phyloP scores from a whole-genome alignment of 2,888 invertebrate genomes.

The Marasmarcha lunaedactyla region DNA sequence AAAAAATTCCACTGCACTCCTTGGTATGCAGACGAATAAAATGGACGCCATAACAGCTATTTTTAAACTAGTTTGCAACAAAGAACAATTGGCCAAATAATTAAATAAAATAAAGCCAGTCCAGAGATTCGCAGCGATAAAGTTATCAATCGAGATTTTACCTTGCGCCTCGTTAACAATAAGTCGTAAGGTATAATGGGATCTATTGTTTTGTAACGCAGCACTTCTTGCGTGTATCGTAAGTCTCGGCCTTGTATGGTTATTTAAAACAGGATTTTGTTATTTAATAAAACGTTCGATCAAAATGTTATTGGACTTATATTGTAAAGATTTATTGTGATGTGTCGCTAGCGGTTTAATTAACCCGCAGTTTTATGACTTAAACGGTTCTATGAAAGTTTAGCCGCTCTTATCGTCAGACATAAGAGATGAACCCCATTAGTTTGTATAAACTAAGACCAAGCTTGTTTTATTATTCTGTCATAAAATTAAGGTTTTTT shows the following conservation, averaged over 20 bases:
- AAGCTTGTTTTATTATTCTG: not conserved
- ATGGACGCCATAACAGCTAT: too few species aligned
- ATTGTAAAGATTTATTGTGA: too few species aligned
- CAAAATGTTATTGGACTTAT: too few species aligned
- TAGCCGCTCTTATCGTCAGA: too few species aligned
- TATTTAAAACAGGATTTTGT: not conserved
- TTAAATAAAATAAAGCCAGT: not conserved
- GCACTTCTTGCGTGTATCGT: not conserved
- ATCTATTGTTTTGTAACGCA: conserved; percentile 1
- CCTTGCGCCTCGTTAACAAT: not conserved
- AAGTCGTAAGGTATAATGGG: conserved; percentile 1
- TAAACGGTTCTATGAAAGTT: too few species aligned
- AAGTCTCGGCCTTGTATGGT: not conserved
- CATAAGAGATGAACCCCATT: too few species aligned
- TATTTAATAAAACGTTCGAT: not conserved
- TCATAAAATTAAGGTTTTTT: not conserved
- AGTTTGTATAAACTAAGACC: too few species aligned
- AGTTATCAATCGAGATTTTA: not conserved
- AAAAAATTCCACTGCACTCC: too few species aligned
- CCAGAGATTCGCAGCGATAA: not conserved
- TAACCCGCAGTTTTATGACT: too few species aligned
- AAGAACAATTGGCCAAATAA: conserved; percentile 1
- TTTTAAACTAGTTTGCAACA: not conserved
- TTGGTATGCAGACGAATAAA: too few species aligned
- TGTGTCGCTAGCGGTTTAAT: too few species aligned